These are phyloP conservation scores for Eupithecia centaureata DNA, from an alignment of 2,888 invertebrate species.

Conservation along the genomic window DNA sequence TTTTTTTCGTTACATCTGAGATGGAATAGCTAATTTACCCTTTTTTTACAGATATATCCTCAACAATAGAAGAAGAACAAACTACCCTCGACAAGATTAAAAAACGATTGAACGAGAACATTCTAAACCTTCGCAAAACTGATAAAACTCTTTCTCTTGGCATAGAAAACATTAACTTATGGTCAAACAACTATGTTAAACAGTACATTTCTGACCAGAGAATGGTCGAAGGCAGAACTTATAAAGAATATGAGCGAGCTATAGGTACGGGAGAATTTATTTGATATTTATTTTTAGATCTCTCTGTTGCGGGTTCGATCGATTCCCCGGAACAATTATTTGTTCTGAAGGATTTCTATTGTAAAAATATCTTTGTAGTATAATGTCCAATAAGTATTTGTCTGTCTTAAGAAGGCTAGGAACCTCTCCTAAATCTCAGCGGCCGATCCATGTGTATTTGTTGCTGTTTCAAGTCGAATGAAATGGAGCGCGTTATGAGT, in stretches of 20 bases:
- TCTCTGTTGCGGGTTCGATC: no score
- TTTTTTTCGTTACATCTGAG: no score
- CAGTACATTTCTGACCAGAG: conserved; percentile 61
- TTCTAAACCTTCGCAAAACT: conserved; percentile 60
- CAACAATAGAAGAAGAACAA: conserved; percentile 57
- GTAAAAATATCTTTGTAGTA: no score
- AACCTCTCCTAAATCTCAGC: no score
- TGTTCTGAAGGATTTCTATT: no score
- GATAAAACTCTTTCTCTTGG: conserved; percentile 58
- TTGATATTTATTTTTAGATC: no score
- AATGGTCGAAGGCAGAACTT: conserved; percentile 60
- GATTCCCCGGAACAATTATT: no score
- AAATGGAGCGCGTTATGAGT: no score
- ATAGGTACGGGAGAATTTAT: conserved; percentile 56
- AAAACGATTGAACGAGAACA: conserved; percentile 63
- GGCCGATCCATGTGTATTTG: no score
- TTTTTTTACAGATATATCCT: conserved; percentile 58
- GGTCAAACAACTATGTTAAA: conserved; percentile 59
- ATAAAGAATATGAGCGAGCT: conserved; percentile 60
- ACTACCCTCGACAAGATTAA: conserved; percentile 64
- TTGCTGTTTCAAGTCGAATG: no score
- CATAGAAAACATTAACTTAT: conserved; percentile 61
- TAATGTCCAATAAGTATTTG: no score
- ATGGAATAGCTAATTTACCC: conserved; percentile 43
- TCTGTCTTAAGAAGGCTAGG: no score